phyloP scores from a whole-genome alignment of 2,113 vertebrate species.

The Sinosuthora webbiana region DNA sequence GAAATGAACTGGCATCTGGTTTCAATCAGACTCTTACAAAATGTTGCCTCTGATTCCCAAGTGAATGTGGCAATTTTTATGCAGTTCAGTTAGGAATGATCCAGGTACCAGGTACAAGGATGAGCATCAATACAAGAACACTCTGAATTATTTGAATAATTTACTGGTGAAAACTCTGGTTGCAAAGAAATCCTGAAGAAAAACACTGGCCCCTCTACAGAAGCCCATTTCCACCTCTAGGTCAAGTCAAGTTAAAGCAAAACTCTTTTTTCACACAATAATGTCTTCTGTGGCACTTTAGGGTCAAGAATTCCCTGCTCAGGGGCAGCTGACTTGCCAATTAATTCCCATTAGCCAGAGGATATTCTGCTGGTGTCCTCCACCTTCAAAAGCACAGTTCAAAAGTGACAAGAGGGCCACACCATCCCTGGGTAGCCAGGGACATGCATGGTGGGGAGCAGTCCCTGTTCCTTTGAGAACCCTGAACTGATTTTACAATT shows the following conservation, averaged over 20 bases:
- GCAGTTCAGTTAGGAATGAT: not conserved
- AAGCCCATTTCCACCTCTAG: not conserved
- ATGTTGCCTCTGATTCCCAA: not conserved
- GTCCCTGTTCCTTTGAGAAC: not conserved
- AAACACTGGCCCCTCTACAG: not conserved
- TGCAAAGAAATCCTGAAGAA: not conserved
- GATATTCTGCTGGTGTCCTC: not conserved
- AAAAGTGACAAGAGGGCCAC: not conserved
- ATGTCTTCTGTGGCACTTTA: not conserved
- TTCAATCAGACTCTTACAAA: not conserved
- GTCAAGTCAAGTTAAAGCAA: not conserved
- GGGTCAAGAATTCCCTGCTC: not conserved
- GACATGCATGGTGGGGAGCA: not conserved
- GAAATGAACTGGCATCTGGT: not conserved
- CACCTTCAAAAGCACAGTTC: not conserved
- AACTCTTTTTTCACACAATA: not conserved
- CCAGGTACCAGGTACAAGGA: not conserved
- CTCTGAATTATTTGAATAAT: not conserved
- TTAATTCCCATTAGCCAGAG: not conserved
- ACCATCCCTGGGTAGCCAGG: fast-evolving
- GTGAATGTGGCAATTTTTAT: not conserved
- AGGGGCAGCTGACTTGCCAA: not conserved
- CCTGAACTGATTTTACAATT: not conserved
- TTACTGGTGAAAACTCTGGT: not conserved
- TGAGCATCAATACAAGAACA: not conserved